Evolutionary conservation across 2,888 invertebrate species (phyloP), one percentile per base, ranked within the genome.

Genomic region (Andrena trimmerana): DNA sequence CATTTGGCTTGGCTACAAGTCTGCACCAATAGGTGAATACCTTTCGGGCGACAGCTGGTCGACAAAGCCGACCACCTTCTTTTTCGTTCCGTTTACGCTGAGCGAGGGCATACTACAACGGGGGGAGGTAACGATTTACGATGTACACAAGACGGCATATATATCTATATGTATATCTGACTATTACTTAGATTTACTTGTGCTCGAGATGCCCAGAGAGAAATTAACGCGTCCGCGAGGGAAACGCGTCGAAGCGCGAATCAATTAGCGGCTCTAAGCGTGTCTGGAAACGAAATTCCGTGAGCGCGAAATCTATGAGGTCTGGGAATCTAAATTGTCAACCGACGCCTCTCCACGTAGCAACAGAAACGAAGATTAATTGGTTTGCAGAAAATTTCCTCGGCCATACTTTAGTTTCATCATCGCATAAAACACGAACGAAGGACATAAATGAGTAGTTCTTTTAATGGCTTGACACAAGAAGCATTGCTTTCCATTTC

Each of bases 21-120:
- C 69, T 75, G 73, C 78, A 76, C 79, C 74, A 67, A 42, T 85
- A 83, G 79, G 81, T 83, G 71, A 86, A 87, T 93, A 94, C 94
- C 94, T 94, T 92, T 92, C 92, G 77, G 92, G 91, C 83, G 93
- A 91, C 81, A 91, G 89, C 90, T 93, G 93, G 90, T 94, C 94
- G 91, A 94, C 93, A 93, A 94, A 94, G 89, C 92, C 93, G 88
- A 94, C 94, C 90, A 93, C 92, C 93, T 94, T 94, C 93, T 94
- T 94, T 94, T 91, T 94, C 86, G 93, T 92, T 88, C 93, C 93
- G 88, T 89, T 93, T 89, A 92, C 91, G 91, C 88, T 92, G 92
- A 94, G 93, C 89, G 92, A 93, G 86, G 93, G 93, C 93, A 93
- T 93, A 93, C 94, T 94, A 93, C 92, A 92, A 57, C 57, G 57